Conservation (phyloP, 2,113 vertebrate genomes). For the Mandrillus leucophaeus region DNA sequence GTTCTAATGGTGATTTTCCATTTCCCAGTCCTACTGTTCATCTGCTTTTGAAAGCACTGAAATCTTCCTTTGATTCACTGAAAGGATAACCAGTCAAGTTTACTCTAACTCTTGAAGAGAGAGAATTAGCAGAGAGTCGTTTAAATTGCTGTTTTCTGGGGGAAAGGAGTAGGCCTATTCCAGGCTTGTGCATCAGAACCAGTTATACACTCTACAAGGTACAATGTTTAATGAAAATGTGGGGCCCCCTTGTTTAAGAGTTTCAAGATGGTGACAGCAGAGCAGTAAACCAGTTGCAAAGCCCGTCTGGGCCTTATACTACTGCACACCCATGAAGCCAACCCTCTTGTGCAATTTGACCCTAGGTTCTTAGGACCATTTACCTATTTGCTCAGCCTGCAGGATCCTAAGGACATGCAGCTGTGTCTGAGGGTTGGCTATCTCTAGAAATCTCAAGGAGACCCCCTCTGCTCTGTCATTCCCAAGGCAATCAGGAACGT, state of each 20-base stretch:
- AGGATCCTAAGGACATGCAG: neutral
- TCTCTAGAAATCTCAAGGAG: neutral
- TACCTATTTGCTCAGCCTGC: neutral
- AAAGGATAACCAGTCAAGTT: neutral
- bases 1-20: neutral
- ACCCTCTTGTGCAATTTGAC: too few species aligned
- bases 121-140: neutral
- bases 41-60: neutral
- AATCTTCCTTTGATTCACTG: neutral
- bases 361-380: neutral
- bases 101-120: neutral
- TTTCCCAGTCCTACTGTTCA: neutral
- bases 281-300: neutral
- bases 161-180: neutral
- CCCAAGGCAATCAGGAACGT: neutral
- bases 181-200: neutral
- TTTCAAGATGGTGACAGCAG: neutral
- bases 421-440: neutral
- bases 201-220: neutral
- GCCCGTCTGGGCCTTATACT: neutral
- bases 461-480: neutral
- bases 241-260: neutral
- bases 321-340: rapidly evolving
- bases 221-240: neutral
- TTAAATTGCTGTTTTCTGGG: neutral